These are phyloP conservation scores for Ellobium chinense DNA, from an alignment of 2,888 invertebrate species.

Conservation along the genomic window DNA sequence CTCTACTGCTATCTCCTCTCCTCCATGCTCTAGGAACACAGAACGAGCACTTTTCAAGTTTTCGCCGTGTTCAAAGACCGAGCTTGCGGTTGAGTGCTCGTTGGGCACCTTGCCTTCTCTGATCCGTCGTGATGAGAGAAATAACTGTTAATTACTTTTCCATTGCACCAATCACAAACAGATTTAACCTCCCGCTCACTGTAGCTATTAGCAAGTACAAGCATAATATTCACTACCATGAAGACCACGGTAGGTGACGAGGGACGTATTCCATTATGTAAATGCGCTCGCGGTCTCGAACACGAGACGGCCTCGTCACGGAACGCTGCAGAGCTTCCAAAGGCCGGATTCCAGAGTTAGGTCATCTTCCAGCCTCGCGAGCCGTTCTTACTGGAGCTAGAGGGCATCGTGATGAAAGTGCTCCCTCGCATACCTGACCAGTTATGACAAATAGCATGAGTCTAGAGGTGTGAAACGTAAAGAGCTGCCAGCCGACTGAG, in stretches of 20 bases:
- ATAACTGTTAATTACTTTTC: neutral
- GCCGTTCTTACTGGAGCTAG: neutral
- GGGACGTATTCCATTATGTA: neutral
- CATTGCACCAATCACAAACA: conserved; percentile 4
- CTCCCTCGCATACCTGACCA: neutral
- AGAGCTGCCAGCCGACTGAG: conserved; percentile 8
- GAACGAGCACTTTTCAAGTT: too few species aligned
- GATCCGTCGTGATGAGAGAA: neutral
- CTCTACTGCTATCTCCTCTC: too few species aligned
- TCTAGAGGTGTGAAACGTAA: conserved; percentile 14
- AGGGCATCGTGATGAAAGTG: neutral
- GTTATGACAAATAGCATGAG: conserved; percentile 3
- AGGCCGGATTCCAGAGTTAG: neutral
- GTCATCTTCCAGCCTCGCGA: neutral
- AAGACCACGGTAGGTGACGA: neutral
- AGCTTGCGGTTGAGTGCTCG: too few species aligned
- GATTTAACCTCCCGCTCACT: neutral
- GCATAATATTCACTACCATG: neutral
- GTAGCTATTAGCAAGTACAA: neutral
- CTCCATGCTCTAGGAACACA: too few species aligned
- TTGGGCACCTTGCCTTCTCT: too few species aligned
- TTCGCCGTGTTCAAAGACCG: too few species aligned
- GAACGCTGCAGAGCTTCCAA: neutral
- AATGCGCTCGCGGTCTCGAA: neutral
- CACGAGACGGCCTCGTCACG: neutral